Base-by-base conservation (phyloP, 2,113 vertebrate species). In the Trochalopteron elliotii region DNA sequence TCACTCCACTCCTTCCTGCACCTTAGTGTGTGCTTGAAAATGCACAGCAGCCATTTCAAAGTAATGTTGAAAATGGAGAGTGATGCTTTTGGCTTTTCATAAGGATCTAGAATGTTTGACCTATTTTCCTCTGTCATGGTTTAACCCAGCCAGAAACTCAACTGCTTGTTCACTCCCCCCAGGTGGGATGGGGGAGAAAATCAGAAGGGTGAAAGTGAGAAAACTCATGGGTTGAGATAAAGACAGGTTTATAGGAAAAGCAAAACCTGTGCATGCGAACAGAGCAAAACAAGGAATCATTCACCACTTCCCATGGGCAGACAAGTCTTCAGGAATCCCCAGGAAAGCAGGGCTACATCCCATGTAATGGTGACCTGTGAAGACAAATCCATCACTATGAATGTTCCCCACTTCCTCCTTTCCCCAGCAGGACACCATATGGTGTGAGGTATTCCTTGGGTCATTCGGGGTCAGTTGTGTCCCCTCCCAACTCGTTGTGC, bases 291-390 rank as follows among this genome's bases (percentile, higher is more conserved):
- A 53, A 60, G 28, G 23, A 67, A 45, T 67, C 16, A 44, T 67
- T 75, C 23, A n/a, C 23, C 37, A 10, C 39, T 60, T 25, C n/a
- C 69, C 33, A n/a, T 53, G 33, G 45, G 8, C 22, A 81, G 33
- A 33, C 23, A 59, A 37, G 12, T n/a, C 53, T 82, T 68, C 60
- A 82, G 28, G 16, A 12, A 68, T 53, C 12, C 28, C 28, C 42
- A 37, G 40, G 31, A 49, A 50, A 49, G 35, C 25, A 35, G 42
- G 67, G 11, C 21, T 64, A 5, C 31, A 19, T 56, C 42, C 35
- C 0, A 0, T 24, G 16, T 53, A 18, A 15, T 9, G 4, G 19
- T 60, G 37, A 67, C 24, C 53, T 30, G 45, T 42, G 33, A 45
- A 60, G 69, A 67, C 33, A 74, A 81, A 67, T 3, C 28, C 52